Conservation (phyloP, 2,888 invertebrate species). For the Cylindroiulus punctatus region DNA sequence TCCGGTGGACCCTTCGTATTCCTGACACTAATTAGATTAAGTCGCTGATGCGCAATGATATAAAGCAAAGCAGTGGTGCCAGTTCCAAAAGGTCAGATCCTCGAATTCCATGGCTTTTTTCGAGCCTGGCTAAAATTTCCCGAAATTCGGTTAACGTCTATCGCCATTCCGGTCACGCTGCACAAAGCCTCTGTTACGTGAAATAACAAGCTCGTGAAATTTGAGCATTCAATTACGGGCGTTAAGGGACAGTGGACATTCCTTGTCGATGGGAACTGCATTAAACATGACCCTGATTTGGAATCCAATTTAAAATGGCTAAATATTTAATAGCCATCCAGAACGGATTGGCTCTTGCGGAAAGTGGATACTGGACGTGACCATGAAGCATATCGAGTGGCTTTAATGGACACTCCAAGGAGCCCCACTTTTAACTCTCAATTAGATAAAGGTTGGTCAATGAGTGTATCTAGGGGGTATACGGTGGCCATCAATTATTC, state of each 20-base stretch:
- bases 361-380: neutral
- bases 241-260: slow-evolving; percentile 7
- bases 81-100: neutral
- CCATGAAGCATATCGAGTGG: neutral
- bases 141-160: neutral
- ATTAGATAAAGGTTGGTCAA: neutral
- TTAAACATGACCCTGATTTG: slow-evolving; percentile 34
- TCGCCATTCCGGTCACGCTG: neutral
- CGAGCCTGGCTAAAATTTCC: neutral
- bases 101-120: neutral
- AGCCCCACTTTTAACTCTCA: neutral
- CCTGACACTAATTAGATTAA: neutral
- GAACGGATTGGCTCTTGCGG: neutral
- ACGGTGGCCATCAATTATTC: no score
- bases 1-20: neutral
- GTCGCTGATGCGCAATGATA: slow-evolving; percentile 6
- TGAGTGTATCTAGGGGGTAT: neutral
- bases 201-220: neutral
- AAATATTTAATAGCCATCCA: neutral
- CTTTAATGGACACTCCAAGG: neutral
- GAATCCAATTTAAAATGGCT: slow-evolving; percentile 34
- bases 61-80: neutral
- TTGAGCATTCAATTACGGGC: slow-evolving; percentile 11
- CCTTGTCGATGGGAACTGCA: neutral
- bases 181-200: no score